phyloP scores from a whole-genome alignment of 2,888 invertebrate species.

The Lingula anatina region DNA sequence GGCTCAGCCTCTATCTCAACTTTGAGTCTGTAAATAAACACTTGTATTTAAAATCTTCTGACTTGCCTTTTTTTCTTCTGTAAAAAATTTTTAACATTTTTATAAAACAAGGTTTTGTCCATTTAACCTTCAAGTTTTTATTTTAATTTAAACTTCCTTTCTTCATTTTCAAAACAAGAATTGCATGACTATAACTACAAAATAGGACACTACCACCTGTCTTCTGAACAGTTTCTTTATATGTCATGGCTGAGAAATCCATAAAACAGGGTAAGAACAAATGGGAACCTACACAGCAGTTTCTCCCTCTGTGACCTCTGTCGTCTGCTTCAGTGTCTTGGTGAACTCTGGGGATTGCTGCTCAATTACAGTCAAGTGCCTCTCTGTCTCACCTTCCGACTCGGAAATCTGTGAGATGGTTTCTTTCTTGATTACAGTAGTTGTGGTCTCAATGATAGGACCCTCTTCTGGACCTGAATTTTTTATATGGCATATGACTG shows the following conservation, averaged over 20 bases:
- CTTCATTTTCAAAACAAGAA: not conserved
- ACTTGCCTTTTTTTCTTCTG: not conserved
- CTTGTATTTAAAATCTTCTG: not conserved
- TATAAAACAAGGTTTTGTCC: not conserved
- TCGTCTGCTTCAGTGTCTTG: slow-evolving; percentile 61
- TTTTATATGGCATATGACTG: too few species aligned
- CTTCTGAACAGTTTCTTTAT: too few species aligned
- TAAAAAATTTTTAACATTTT: slow-evolving; percentile 10
- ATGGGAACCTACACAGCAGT: slow-evolving; percentile 41
- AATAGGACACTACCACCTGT: too few species aligned
- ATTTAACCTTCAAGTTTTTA: not conserved
- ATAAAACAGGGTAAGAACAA: too few species aligned
- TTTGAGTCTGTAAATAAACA: slow-evolving; percentile 20
- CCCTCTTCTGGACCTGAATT: too few species aligned
- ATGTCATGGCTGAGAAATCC: too few species aligned
- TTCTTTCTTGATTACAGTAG: slow-evolving; percentile 19
- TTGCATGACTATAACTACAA: too few species aligned
- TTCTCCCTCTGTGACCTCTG: slow-evolving; percentile 39
- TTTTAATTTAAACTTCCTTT: too few species aligned
- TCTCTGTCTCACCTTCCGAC: slow-evolving; percentile 20
- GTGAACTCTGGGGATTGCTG: slow-evolving; percentile 42
- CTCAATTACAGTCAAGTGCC: slow-evolving; percentile 23
- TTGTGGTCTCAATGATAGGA: slow-evolving; percentile 11
- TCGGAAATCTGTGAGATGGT: slow-evolving; percentile 23
- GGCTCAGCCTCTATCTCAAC: slow-evolving; percentile 41